Conservation (phyloP, 1,140 invertebrate species). For the Macrocentrus cingulum region DNA sequence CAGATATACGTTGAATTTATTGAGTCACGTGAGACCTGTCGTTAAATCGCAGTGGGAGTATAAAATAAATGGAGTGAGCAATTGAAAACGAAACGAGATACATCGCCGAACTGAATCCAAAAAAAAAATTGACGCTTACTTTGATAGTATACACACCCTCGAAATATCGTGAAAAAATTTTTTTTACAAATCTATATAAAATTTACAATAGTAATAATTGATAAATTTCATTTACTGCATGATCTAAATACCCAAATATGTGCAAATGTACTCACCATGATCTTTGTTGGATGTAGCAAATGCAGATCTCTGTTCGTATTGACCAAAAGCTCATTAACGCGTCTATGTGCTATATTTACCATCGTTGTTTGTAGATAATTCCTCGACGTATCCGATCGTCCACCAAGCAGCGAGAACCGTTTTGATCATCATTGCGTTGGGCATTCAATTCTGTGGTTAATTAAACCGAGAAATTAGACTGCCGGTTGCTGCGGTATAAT, state of each 20-base stretch:
- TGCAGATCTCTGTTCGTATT: not conserved
- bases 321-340: not conserved
- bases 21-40: not conserved
- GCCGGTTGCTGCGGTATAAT: too few species aligned
- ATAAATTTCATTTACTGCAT: too few species aligned
- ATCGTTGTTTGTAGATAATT: too few species aligned
- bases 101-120: not conserved
- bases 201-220: too few species aligned
- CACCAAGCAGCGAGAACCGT: too few species aligned
- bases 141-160: not conserved
- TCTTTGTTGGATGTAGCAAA: not conserved
- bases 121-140: not conserved
- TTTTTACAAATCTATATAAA: not conserved
- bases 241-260: too few species aligned
- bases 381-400: too few species aligned
- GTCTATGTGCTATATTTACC: not conserved
- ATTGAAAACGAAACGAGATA: not conserved
- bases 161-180: not conserved
- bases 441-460: too few species aligned
- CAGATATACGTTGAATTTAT: not conserved
- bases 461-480: too few species aligned
- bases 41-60: not conserved
- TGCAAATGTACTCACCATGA: too few species aligned
- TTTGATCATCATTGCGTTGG: too few species aligned
- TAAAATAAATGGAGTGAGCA: not conserved